A percentile compares a stretch with the other conserved stretches of the same genome.
Conservation (phyloP, 1,140 invertebrate genomes). For the Hetaerina americana region DNA sequence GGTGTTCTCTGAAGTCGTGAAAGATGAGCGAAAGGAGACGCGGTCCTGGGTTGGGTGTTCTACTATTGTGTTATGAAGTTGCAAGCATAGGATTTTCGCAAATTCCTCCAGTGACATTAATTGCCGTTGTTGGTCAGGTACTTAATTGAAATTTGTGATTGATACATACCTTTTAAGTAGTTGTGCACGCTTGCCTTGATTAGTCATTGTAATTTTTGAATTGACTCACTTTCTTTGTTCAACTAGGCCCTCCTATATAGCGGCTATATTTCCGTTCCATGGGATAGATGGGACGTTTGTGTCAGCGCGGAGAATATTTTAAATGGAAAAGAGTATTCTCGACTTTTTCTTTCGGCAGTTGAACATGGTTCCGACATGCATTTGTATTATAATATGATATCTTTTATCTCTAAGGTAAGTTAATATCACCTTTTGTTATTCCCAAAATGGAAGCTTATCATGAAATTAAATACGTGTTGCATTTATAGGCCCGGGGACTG, state of each 20-base stretch:
- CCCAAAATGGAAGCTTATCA: background rate
- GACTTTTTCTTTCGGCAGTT: slow-evolving; percentile 44
- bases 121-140: slow-evolving; percentile 36
- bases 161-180: slow-evolving; percentile 1
- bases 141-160: background rate
- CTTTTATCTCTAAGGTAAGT: slow-evolving; percentile 47
- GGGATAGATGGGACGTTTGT: slow-evolving; percentile 41
- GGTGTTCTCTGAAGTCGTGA: too few species aligned
- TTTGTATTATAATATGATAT: slow-evolving; percentile 62
- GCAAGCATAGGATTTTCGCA: slow-evolving; percentile 39
- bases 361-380: slow-evolving; percentile 60
- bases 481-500: slow-evolving; percentile 27
- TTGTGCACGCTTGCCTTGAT: slow-evolving; percentile 5
- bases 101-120: slow-evolving; percentile 49
- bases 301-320: slow-evolving; percentile 42
- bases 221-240: too few species aligned
- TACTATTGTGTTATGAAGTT: slow-evolving; percentile 26
- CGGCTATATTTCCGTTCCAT: slow-evolving; percentile 36
- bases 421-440: too few species aligned
- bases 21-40: slow-evolving; percentile 11
- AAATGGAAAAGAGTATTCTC: slow-evolving; percentile 37
- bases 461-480: too few species aligned
- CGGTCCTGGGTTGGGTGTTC: slow-evolving; percentile 23
- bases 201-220: slow-evolving; percentile 10
- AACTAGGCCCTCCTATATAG: slow-evolving; percentile 35